These are phyloP conservation scores for Armadillidium nasatum DNA, from an alignment of 1,140 invertebrate species.

Conservation along the genomic window DNA sequence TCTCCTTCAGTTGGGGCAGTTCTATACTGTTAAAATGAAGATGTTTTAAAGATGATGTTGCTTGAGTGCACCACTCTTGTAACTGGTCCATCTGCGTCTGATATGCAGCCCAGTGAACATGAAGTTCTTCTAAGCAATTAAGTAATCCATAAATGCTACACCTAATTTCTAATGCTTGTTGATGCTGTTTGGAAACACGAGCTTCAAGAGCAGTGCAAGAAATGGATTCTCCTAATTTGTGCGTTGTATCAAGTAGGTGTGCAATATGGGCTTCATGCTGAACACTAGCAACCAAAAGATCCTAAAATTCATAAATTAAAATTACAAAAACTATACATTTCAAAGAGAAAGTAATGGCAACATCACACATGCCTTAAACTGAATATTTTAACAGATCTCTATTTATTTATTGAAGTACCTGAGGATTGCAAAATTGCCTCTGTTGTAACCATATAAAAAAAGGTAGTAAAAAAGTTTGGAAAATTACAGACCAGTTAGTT, in stretches of 20 bases:
- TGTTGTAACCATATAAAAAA: too few relatives aligned
- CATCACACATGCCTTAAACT: too few relatives aligned
- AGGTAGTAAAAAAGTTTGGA: too few relatives aligned
- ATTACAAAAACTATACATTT: too few relatives aligned
- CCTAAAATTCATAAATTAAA: slow-evolving; percentile 27
- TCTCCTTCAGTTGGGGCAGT: slow-evolving; percentile 37
- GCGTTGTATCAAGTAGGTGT: slow-evolving; percentile 38
- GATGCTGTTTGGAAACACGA: slow-evolving; percentile 35
- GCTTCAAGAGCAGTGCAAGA: slow-evolving; percentile 38
- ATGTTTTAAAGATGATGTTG: slow-evolving; percentile 31
- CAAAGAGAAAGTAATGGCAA: too few relatives aligned
- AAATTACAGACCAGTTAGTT: too few relatives aligned
- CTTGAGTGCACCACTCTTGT: slow-evolving; percentile 42
- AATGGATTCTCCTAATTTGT: slow-evolving; percentile 38
- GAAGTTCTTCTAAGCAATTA: slow-evolving; percentile 40
- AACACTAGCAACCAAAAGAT: slow-evolving; percentile 42
- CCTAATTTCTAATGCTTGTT: slow-evolving; percentile 29
- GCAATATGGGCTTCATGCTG: slow-evolving; percentile 42
- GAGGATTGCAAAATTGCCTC: too few relatives aligned
- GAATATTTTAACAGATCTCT: too few relatives aligned
- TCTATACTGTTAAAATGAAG: slow-evolving; percentile 35
- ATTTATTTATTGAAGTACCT: too few relatives aligned
- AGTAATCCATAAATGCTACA: slow-evolving; percentile 30
- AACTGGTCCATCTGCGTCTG: slow-evolving; percentile 42
- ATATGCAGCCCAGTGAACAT: slow-evolving; percentile 43